phyloP scores from a whole-genome alignment of 2,113 vertebrate genomes.

The Promerops cafer region DNA sequence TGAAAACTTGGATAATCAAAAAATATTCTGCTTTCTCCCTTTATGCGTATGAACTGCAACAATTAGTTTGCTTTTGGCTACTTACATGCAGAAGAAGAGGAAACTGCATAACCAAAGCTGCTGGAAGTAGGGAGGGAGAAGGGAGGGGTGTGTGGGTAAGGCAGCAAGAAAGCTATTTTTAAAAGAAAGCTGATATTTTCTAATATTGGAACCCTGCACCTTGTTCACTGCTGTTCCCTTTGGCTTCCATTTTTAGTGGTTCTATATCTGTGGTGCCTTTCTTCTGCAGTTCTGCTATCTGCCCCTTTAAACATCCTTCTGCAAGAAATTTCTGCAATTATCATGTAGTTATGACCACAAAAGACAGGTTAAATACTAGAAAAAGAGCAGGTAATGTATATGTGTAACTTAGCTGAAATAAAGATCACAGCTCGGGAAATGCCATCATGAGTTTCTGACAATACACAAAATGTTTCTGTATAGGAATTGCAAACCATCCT shows the following conservation, averaged over 20 bases:
- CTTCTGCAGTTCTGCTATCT: neutral
- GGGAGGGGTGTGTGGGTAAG: neutral
- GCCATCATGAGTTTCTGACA: neutral
- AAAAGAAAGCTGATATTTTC: neutral
- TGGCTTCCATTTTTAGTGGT: neutral
- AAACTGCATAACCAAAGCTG: neutral
- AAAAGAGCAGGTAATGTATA: neutral
- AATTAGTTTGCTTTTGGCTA: conserved; percentile 32
- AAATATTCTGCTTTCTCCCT: neutral
- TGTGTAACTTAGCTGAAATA: neutral
- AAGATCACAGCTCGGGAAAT: neutral
- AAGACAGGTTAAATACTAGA: neutral
- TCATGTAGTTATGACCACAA: neutral
- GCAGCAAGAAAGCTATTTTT: neutral
- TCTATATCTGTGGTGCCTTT: neutral
- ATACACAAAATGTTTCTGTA: neutral
- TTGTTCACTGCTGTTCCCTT: neutral
- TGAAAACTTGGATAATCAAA: conserved; percentile 48
- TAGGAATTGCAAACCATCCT: neutral
- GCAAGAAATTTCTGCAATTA: neutral
- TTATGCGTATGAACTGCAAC: conserved; percentile 24
- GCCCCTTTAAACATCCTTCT: neutral
- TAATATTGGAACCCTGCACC: neutral
- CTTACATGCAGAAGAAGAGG: neutral
- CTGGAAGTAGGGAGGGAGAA: neutral